Conservation (phyloP, 2,888 invertebrate genomes). For the Auanema freiburgensis region DNA sequence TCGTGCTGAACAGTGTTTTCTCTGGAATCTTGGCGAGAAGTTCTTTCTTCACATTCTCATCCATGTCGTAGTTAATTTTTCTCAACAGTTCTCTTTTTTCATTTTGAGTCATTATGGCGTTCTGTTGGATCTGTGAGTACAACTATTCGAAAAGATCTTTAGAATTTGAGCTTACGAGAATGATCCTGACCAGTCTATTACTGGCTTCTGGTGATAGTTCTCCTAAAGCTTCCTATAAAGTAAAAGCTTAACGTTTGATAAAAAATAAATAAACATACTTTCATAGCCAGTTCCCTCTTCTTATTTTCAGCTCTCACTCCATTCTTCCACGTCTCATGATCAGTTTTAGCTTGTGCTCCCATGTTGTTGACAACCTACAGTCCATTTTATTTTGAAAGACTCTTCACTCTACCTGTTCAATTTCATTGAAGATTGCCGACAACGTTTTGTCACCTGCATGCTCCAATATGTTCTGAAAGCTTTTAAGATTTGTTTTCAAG, state of each 20-base stretch:
- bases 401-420: not conserved
- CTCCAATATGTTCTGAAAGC: not conserved
- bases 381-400: no score
- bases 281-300: no score
- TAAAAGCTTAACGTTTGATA: no score
- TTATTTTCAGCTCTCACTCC: no score
- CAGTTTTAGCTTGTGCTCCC: no score
- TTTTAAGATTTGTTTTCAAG: no score
- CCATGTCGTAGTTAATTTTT: not conserved
- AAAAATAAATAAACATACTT: no score
- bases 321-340: no score
- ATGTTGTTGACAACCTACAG: no score
- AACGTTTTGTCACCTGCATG: constrained; percentile 3
- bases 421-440: not conserved
- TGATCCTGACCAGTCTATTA: not conserved
- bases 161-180: not conserved
- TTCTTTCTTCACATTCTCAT: not conserved
- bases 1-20: not conserved
- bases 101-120: not conserved
- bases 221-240: not conserved
- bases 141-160: not conserved
- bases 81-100: not conserved
- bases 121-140: not conserved
- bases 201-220: not conserved
- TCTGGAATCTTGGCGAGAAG: not conserved